These are phyloP conservation scores for Orthosia incerta DNA, from an alignment of 2,888 invertebrate genomes.

Conservation along the genomic window DNA sequence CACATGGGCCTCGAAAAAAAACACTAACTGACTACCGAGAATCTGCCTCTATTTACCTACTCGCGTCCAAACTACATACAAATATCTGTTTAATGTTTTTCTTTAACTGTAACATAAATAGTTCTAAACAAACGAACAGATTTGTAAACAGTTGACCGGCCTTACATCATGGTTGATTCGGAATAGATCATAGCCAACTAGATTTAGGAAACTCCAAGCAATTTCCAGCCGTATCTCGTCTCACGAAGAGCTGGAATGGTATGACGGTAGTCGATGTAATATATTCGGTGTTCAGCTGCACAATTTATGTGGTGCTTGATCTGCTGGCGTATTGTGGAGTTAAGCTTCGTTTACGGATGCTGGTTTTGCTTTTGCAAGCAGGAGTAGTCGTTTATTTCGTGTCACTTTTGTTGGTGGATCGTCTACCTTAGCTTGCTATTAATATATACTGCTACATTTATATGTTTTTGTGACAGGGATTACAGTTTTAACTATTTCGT, in stretches of 20 bases:
- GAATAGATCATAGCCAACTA: slow-evolving; percentile 54
- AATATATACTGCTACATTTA: too few relatives aligned
- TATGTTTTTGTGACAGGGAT: too few relatives aligned
- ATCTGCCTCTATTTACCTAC: slow-evolving; percentile 18
- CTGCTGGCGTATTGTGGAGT: slow-evolving; percentile 49
- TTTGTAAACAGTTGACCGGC: slow-evolving; percentile 49
- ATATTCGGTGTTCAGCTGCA: slow-evolving; percentile 22
- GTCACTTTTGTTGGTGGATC: slow-evolving; percentile 4
- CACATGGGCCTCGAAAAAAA: slow-evolving; percentile 13
- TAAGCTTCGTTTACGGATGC: slow-evolving; percentile 25
- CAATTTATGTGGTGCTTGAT: slow-evolving; percentile 45
- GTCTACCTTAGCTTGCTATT: too few relatives aligned
- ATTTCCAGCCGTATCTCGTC: slow-evolving; percentile 24
- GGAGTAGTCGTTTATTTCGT: slow-evolving; percentile 26
- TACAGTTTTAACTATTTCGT: too few relatives aligned
- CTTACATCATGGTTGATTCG: slow-evolving; percentile 38
- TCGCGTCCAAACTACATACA: slow-evolving; percentile 12
- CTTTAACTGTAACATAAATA: slow-evolving; percentile 54
- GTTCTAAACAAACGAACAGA: slow-evolving; percentile 42
- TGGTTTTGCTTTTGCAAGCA: slow-evolving; percentile 5
- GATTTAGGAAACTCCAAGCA: neutral
- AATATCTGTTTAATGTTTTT: slow-evolving; percentile 53
- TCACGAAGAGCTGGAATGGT: neutral
- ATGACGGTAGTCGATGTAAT: slow-evolving; percentile 26
- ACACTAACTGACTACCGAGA: slow-evolving; percentile 7